phyloP scores from a whole-genome alignment of 1,140 invertebrate genomes.

The Hylaeus anthracinus region DNA sequence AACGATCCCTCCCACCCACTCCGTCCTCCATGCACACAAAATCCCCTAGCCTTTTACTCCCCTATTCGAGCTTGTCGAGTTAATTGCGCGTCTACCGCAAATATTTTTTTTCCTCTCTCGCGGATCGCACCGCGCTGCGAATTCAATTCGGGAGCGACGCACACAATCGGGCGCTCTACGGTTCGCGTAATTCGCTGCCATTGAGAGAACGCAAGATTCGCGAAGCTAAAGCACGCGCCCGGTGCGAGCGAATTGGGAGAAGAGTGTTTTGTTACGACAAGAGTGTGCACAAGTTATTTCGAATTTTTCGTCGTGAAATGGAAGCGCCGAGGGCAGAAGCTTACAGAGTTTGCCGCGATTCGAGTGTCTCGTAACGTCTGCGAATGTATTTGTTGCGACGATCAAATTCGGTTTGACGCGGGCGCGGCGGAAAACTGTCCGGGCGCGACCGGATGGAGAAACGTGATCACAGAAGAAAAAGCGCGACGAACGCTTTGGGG shows the following conservation, averaged over 20 bases:
- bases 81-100: slow-evolving; percentile 34
- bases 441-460: neutral
- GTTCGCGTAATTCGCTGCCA: too few species aligned
- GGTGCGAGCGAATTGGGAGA: too few species aligned
- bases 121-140: neutral
- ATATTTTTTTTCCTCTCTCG: slow-evolving; percentile 13
- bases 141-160: slow-evolving; percentile 15
- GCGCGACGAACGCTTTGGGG: slow-evolving; percentile 45
- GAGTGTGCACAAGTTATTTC: neutral
- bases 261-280: too few species aligned
- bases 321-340: neutral
- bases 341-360: neutral
- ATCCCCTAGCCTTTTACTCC: neutral
- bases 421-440: neutral
- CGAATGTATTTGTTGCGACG: slow-evolving; percentile 23
- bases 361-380: too few species aligned
- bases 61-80: slow-evolving; percentile 23
- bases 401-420: slow-evolving; percentile 19
- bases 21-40: too few species aligned
- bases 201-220: too few species aligned
- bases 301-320: neutral
- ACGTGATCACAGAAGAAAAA: slow-evolving; percentile 10
- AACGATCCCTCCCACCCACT: too few species aligned
- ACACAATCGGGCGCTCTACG: slow-evolving; percentile 6
- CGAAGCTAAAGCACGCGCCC: too few species aligned